Evolutionary conservation across 1,140 invertebrate genomes (phyloP).

Genomic region (Druon quercuslanigerum): DNA sequence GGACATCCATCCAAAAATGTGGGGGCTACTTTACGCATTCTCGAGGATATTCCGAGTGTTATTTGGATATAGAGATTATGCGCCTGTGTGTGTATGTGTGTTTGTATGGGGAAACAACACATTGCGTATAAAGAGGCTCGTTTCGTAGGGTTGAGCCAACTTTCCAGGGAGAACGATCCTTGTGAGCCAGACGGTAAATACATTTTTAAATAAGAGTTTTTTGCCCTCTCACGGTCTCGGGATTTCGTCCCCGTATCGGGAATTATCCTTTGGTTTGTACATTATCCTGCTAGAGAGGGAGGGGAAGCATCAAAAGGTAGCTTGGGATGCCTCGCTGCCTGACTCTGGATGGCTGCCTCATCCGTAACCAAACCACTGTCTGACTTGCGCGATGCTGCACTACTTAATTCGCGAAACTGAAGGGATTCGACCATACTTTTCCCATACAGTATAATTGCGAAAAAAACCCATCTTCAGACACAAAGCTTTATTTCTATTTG

Average conservation of each 20-base stretch:
- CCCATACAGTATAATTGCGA: conserved; percentile 33
- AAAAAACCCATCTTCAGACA: conserved; percentile 7
- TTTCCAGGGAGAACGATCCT: conserved; percentile 65
- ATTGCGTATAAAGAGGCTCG: conserved; percentile 26
- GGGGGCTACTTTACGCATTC: background rate
- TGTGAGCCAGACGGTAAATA: conserved; percentile 72
- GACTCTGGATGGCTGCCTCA: conserved; percentile 50
- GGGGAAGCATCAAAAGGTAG: conserved; percentile 70
- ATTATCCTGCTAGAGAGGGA: conserved; percentile 67
- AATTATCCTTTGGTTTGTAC: conserved; percentile 74
- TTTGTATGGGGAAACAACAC: conserved; percentile 32
- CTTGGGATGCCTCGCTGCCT: conserved; percentile 50
- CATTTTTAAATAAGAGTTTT: conserved; percentile 76
- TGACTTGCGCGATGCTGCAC: conserved; percentile 61
- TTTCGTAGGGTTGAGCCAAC: conserved; percentile 48
- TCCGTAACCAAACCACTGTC: conserved; percentile 60
- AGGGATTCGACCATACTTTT: conserved; percentile 50
- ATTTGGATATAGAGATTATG: background rate
- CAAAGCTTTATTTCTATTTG: background rate
- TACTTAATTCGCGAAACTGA: conserved; percentile 63
- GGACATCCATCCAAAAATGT: background rate
- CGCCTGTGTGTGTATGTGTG: conserved; percentile 31
- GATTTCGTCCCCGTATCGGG: conserved; percentile 72
- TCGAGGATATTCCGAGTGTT: background rate
- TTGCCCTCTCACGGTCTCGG: conserved; percentile 61